phyloP scores from a whole-genome alignment of 2,888 invertebrate genomes.

The Apodemia hepburni region DNA sequence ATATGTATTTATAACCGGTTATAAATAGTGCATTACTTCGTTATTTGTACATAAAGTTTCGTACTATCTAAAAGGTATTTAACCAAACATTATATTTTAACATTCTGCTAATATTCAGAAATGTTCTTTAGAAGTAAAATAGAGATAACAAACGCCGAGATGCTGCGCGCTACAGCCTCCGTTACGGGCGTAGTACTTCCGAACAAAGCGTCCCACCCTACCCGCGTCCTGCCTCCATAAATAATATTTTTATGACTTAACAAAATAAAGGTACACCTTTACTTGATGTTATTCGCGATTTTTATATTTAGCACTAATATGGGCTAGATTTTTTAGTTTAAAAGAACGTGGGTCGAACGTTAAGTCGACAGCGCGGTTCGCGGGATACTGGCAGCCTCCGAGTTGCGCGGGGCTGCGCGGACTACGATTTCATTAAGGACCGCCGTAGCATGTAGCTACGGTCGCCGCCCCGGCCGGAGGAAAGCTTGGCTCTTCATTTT shows the following conservation, averaged over 20 bases:
- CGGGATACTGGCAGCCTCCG: conserved; percentile 74
- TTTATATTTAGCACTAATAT: conserved; percentile 10
- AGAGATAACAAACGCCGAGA: conserved; percentile 54
- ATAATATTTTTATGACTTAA: conserved; percentile 20
- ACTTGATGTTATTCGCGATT: conserved; percentile 19
- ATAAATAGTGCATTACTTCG: background rate
- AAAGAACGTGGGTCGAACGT: conserved; percentile 44
- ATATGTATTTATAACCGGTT: too few relatives aligned
- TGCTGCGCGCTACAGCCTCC: conserved; percentile 72
- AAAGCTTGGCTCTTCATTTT: conserved; percentile 38
- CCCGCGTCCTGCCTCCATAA: conserved; percentile 46
- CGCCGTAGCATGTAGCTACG: conserved; percentile 54
- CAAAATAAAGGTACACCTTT: conserved; percentile 28
- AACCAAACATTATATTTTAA: background rate
- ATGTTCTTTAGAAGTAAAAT: background rate
- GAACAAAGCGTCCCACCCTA: conserved; percentile 71
- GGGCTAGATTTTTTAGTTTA: conserved; percentile 2
- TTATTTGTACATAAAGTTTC: background rate
- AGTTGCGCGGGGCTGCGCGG: conserved; percentile 69
- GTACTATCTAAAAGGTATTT: background rate
- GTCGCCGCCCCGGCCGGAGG: conserved; percentile 57
- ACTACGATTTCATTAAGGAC: conserved; percentile 60
- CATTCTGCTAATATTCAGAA: background rate
- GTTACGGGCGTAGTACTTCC: conserved; percentile 64
- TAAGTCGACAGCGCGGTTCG: conserved; percentile 60